Conservation (phyloP, 2,888 invertebrate genomes). For the Syrista parreyssii region DNA sequence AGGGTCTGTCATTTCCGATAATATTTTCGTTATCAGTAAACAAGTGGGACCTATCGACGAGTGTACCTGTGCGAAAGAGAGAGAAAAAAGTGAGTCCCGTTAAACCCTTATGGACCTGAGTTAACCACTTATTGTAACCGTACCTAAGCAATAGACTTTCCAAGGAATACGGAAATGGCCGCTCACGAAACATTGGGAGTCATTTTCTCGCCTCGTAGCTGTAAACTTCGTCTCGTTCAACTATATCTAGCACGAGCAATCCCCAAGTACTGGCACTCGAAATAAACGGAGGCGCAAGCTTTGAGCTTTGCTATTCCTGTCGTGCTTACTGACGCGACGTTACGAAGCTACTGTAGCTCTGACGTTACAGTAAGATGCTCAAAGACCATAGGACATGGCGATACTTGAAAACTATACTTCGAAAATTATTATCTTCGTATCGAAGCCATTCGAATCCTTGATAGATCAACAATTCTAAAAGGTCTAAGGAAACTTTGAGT, state of each 20-base stretch:
- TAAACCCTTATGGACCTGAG: neutral
- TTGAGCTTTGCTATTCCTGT: slow-evolving; percentile 5
- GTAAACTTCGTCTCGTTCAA: neutral
- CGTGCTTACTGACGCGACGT: neutral
- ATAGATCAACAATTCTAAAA: neutral
- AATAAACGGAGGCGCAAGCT: neutral
- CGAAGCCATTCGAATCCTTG: neutral
- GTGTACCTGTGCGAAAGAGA: neutral
- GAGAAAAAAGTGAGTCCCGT: no score
- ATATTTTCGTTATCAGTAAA: neutral
- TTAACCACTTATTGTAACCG: neutral
- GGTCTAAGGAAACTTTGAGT: neutral
- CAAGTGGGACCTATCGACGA: neutral
- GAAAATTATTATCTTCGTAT: neutral
- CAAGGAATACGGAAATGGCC: neutral
- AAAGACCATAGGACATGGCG: neutral
- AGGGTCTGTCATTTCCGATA: neutral
- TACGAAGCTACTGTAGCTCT: no score
- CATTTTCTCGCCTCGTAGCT: neutral
- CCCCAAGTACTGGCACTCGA: neutral
- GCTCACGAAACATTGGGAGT: neutral
- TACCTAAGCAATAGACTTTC: neutral
- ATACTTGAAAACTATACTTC: neutral
- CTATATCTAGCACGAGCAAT: neutral
- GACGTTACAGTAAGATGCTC: neutral